Evolutionary conservation across 2,113 vertebrate genomes (phyloP), one percentile per base, ranked within the genome.

Genomic region (Lepus timidus): DNA sequence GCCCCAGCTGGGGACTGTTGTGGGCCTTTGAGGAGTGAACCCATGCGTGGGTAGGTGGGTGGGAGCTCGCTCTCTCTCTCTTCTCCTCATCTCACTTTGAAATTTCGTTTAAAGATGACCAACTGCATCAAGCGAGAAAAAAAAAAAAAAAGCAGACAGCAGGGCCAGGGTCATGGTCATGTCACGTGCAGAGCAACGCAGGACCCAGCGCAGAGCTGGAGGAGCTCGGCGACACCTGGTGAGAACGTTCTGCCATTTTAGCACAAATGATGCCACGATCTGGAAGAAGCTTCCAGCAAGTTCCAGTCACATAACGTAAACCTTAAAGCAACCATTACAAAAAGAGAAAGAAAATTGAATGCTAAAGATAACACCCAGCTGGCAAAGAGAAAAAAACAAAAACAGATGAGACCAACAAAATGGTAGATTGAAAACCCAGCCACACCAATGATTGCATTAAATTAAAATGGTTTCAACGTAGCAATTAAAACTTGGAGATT

Each of bases 401-500:
- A 90, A 58, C 0, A 91, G 19, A 61, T 25, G 68, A 51, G 65
- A 70, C 12, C n/a, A 78, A 80, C 76, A 23, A 68, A 75, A 91
- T 9, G 80, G 61, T 27, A 88, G 89, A 67, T 52, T 17, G 31
- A 55, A 55, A 83, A 61, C 33, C 44, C 61, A 90, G 78, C 20
- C 70, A n/a, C 22, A 70, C 29, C 68, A n/a, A n/a, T 19, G 65
- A 85, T 62, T n/a, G 79, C 29, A 76, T 55, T 90, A 39, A 87
- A 83, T 86, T 90, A 81, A 89, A 91, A 78, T 31, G 16, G 12
- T 25, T 33, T 76, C 17, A 29, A 44, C 29, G 39, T 1, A 78
- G n/a, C 49, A 85, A 67, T 79, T 65, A 79, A 80, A 96, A 88
- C 22, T n/a, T 39, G 76, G 61, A 88, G 62, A 33, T 22, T 95